Evolutionary conservation across 2,113 vertebrate genomes (phyloP), one percentile per base, ranked within the genome.

Genomic region (Megaleporinus macrocephalus): DNA sequence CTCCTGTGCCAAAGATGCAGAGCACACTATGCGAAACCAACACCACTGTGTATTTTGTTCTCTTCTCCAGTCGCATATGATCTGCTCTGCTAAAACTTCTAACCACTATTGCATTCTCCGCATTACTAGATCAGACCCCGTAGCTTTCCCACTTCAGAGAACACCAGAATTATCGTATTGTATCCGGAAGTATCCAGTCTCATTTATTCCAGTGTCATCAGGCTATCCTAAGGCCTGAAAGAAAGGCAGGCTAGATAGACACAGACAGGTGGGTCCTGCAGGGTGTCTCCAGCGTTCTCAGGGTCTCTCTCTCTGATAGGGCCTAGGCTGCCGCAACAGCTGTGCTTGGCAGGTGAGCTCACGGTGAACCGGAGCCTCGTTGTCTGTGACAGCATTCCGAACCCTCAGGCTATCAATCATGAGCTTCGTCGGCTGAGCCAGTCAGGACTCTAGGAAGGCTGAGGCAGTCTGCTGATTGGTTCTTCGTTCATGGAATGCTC

Each of bases 191-290:
- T 22, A 72, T 44, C 3, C 5, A 47, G 41, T 15, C 11, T 9
- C 12, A 1, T 30, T 16, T 61, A 29, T 29, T 30, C 73, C 57
- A 12, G 44, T 41, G 59, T 29, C 41, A 27, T 27, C 41, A 33
- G 47, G 44, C 24, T 4, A 72, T 33, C 71, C 18, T 36, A 22
- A 14, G 33, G 26, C 5, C 65, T 22, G 72, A 77, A 49, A 72
- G 81, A 33, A 36, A 83, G 66, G 51, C 57, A 71, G 14, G 24
- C 33, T 27, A 66, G 81, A 76, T 16, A 24, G 75, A 83, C 68
- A 66, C 59, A 55, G 70, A 55, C 81, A 83, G 81, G 65, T 83
- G 75, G 57, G 47, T 53, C 30, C 69, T 77, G 66, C 26, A 16
- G 66, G 51, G 44, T 66, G 59, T 83, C 68, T 14, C 26, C 27